phyloP scores from a whole-genome alignment of 30 jellyfish, hydroid and myxozoan genomes.

The Chrysaora quinquecirrha region DNA sequence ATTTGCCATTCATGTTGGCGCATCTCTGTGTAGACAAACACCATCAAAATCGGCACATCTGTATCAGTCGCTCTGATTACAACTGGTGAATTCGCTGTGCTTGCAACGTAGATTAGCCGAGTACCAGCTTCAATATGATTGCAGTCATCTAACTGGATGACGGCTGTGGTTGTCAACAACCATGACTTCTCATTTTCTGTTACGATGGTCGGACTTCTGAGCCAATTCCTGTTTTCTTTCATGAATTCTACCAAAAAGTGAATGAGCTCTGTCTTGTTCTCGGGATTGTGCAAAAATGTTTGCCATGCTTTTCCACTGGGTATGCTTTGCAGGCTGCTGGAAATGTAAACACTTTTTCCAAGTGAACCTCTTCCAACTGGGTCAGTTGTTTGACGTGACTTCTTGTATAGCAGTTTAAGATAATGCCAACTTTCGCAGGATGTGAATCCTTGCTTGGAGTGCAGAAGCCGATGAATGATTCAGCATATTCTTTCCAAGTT shows the following conservation, averaged over 20 bases:
- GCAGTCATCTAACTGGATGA: slow-evolving; percentile 5
- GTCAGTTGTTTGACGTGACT: slow-evolving; percentile 36
- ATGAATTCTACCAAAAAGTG: slow-evolving; percentile 35
- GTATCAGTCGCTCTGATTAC: neutral
- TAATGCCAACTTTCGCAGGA: slow-evolving; percentile 29
- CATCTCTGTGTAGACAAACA: neutral
- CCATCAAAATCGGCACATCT: neutral
- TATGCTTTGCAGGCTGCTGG: slow-evolving; percentile 45
- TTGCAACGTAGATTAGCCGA: slow-evolving; percentile 22
- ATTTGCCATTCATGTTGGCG: neutral
- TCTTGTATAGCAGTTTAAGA: slow-evolving; percentile 32
- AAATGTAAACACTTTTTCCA: slow-evolving; percentile 31
- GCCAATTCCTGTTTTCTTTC: neutral
- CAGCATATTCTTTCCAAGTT: slow-evolving; percentile 44
- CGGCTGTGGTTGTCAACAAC: neutral
- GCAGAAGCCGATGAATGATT: slow-evolving; percentile 14
- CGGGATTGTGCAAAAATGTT: slow-evolving; percentile 35
- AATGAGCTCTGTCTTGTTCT: slow-evolving; percentile 37
- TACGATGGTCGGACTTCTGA: neutral
- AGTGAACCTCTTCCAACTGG: slow-evolving; percentile 29
- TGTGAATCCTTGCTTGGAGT: slow-evolving; percentile 25
- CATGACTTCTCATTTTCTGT: neutral
- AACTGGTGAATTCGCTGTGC: slow-evolving; percentile 47
- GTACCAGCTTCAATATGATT: slow-evolving; percentile 30
- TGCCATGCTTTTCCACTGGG: slow-evolving; percentile 32